Evolutionary conservation across 2,888 invertebrate genomes (phyloP).

Genomic region (Drosophila atripex): DNA sequence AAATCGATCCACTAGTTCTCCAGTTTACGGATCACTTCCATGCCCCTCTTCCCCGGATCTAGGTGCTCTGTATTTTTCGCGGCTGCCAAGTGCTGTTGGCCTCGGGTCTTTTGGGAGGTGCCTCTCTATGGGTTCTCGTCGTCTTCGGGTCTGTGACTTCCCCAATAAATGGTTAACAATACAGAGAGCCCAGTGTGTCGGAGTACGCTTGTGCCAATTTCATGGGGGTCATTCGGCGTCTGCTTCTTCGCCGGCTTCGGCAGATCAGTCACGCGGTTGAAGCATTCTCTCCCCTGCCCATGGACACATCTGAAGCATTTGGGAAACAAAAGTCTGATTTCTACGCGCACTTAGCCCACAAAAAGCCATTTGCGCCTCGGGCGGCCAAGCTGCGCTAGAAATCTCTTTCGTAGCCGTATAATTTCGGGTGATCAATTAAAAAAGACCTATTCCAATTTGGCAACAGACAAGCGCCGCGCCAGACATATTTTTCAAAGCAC

Average conservation of each 20-base stretch:
- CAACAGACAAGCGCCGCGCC: conserved; percentile 5
- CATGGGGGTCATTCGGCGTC: conserved; percentile 27
- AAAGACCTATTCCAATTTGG: conserved; percentile 28
- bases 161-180: conserved; percentile 36
- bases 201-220: conserved; percentile 28
- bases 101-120: conserved; percentile 12
- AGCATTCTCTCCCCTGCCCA: conserved; percentile 53
- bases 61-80: conserved; percentile 26
- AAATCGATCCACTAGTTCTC: conserved; percentile 44
- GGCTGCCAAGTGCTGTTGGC: conserved; percentile 43
- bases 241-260: neutral
- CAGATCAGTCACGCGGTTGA: conserved; percentile 39
- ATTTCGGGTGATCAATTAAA: conserved; percentile 41
- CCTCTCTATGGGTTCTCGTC: conserved; percentile 15
- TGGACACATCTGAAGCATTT: conserved; percentile 62
- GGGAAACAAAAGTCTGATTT: conserved; percentile 46
- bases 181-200: conserved; percentile 1
- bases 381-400: conserved; percentile 9
- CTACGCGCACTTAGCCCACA: conserved; percentile 31
- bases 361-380: conserved; percentile 26
- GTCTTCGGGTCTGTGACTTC: conserved; percentile 34
- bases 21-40: conserved; percentile 29
- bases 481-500: conserved; percentile 35
- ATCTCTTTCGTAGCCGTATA: conserved; percentile 25
- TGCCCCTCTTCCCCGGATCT: conserved; percentile 7